A percentile compares a stretch with the other conserved stretches of the same genome.
Conservation (phyloP, 2,113 vertebrate species). For the Sitta europaea region DNA sequence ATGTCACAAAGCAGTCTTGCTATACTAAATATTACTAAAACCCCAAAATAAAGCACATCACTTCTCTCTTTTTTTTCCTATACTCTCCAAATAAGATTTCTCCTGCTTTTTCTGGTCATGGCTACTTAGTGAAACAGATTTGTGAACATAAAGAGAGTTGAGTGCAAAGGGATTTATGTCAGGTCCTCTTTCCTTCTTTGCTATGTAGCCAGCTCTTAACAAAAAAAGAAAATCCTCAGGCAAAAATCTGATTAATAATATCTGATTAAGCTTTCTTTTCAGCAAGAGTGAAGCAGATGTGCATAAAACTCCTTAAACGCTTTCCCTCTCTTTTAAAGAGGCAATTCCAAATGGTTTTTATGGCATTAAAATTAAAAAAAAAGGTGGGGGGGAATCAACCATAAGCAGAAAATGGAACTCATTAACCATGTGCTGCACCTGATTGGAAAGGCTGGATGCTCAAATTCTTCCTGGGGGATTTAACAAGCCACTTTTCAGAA, state of each 20-base stretch:
- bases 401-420: not conserved
- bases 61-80: accelerated
- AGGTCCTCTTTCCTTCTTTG: not conserved
- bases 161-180: not conserved
- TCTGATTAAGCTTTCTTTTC: not conserved
- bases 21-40: not conserved
- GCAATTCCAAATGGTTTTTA: not conserved
- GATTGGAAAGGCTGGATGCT: not conserved
- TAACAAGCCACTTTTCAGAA: not conserved
- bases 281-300: not conserved
- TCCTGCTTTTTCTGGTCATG: not conserved
- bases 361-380: not conserved
- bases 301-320: not conserved
- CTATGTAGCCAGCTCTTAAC: not conserved
- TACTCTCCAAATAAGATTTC: not conserved
- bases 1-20: not conserved
- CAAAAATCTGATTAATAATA: not conserved
- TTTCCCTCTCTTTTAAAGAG: not conserved
- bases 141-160: not conserved
- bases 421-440: not conserved
- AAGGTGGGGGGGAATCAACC: accelerated
- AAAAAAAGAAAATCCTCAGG: not conserved
- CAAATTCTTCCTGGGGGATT: not conserved
- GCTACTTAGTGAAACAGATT: not conserved
- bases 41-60: not conserved